A percentile compares a stretch with the other conserved stretches of the same genome.
Conservation (phyloP, 2,888 invertebrate genomes). For the Archips xylosteana region DNA sequence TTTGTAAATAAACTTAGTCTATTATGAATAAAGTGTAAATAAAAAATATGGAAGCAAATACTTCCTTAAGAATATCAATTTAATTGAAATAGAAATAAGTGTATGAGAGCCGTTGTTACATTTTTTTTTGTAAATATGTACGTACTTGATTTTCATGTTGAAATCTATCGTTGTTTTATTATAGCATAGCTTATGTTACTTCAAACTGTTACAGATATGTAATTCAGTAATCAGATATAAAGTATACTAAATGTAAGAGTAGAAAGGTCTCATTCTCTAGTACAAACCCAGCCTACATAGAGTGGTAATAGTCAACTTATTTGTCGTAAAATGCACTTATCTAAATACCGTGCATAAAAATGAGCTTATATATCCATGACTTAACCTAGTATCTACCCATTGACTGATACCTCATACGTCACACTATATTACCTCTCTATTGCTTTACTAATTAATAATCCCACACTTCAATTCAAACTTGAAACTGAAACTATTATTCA, state of each 20-base stretch:
- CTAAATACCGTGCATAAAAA: constrained; percentile 16
- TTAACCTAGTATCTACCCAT: constrained; percentile 3
- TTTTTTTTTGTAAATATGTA: constrained; percentile 20
- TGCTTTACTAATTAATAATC: too few species aligned
- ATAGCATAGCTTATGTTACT: neutral
- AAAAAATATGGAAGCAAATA: neutral
- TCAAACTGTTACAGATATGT: neutral
- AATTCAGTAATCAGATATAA: constrained; percentile 1
- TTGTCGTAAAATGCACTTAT: constrained; percentile 19
- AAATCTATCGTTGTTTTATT: constrained; percentile 11
- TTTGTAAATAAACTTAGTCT: constrained; percentile 66
- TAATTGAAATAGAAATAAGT: neutral
- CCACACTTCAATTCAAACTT: too few species aligned
- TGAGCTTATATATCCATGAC: constrained; percentile 19
- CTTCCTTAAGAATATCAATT: neutral
- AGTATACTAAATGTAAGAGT: constrained; percentile 15
- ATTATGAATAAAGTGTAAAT: constrained; percentile 43
- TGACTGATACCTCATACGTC: constrained; percentile 4
- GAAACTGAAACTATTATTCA: neutral
- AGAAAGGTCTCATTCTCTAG: constrained; percentile 14
- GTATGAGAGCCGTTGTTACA: neutral
- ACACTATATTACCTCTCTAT: neutral
- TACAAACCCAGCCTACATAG: constrained; percentile 26
- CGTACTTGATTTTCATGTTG: neutral
- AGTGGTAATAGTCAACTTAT: constrained; percentile 5